Base-by-base conservation (phyloP, 2,797 vertebrate species). In the Vireo griseus region DNA sequence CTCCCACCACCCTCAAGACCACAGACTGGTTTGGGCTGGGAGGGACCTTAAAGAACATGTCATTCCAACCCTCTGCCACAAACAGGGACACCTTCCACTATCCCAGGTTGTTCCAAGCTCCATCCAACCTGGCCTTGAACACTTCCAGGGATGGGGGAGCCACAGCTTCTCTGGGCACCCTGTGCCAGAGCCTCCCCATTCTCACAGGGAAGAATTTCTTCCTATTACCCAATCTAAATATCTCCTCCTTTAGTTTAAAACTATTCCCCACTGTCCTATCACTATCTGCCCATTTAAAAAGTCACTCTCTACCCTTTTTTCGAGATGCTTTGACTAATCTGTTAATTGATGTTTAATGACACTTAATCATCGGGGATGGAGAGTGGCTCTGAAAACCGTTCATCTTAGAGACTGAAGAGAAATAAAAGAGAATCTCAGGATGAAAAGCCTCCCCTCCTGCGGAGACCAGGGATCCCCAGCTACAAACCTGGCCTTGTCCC, bases 301-400 rank as follows among this genome's bases (percentile, higher is more conserved):
- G 25, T 35, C 29, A 35, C 15, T 90, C 15, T 58, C 39, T 33
- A 76, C 7, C 12, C 10, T 26, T 57, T 88, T 17, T 19, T 35
- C 21, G 31, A 51, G 33, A 16, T 40, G 51, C 58, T 71, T n/a
- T 39, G 37, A 10, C 28, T 78, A 19, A 75, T 18, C 35, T 59
- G 21, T 13, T 58, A 52, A 65, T 9, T 37, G 71, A 40, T 25
- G 8, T 11, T 73, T 69, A 86, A 62, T 3, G 8, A 63, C 15
- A 28, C 72, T 74, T 47, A 68, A 68, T 45, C 72, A 47, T 4
- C 44, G 47, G 59, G 47, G 69, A 22, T 14, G 62, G 50, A 74
- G 42, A 37, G 48, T 0, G 2, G 62, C 58, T 80, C 65, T 16
- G 45, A 44, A 67, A 88, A 55, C n/a, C 0, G 0, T 25, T 77